Evolutionary conservation across 2,113 vertebrate genomes (phyloP), one percentile per base, ranked within the genome.

Genomic region (Lethenteron reissneri): DNA sequence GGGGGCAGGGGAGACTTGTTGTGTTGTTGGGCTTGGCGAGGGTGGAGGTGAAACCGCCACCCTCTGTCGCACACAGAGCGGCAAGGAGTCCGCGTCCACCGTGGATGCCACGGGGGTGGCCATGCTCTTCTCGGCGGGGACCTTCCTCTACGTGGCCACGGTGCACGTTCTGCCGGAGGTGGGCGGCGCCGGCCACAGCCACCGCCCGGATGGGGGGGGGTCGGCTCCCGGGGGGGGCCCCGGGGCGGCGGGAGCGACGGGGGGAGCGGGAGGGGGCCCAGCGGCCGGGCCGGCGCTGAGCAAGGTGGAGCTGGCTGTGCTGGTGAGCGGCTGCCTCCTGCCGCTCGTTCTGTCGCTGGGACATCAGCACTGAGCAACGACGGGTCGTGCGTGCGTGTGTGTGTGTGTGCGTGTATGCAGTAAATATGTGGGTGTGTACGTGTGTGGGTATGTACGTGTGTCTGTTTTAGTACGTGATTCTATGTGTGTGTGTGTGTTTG

Each of bases 81-180:
- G 92, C 80, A 99, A 92, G 80, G 90, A 99, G 82, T 92, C 89
- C 6, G 85, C 97, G 73, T 97, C 89, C 17, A 83, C 96, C 74
- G 83, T 99, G 76, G 97, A 94, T 64, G 94, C 94, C 79, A 97
- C 94, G 2, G 94, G 94, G 57, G 88, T 99, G 62, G 92, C 94
- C 77, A 96, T 99, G 91, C 84, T 99, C 57, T 99, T 97, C 80
- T 99, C 94, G 58, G 94, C 94, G 0, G 94, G 94, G 74, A 99
- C 94, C 75, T 99, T 99, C 81, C 87, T 99, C 21, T 99, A 99
- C 3, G 94, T 99, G 75, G 94, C 94, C 76, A 99, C 94, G 8
- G 94, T 97, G 56, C 94, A 99, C 1, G 94, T 99, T 74, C 90
- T 99, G 56, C 94, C 94, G 1, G 94, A 99, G 80, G 94, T 97